Evolutionary conservation across 2,113 vertebrate genomes (phyloP).

Genomic region (Cyanoderma ruficeps): DNA sequence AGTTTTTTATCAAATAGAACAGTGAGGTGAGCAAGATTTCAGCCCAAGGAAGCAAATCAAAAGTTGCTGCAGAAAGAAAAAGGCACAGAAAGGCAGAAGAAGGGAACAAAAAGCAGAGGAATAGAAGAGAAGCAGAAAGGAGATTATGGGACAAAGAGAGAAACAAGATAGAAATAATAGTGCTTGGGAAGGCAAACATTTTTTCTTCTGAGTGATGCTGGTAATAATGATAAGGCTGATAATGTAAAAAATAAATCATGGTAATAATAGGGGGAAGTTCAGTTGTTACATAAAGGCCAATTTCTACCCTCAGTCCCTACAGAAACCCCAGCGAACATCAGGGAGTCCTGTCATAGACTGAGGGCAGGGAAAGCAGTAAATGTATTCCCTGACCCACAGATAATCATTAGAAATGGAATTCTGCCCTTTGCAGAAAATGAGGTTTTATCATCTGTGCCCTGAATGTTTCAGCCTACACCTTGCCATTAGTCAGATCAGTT

Average conservation of each 20-base stretch:
- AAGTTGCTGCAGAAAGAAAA: not conserved
- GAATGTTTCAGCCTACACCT: slow-evolving; percentile 34
- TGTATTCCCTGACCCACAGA: slow-evolving; percentile 49
- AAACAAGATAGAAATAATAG: not conserved
- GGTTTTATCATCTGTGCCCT: slow-evolving; percentile 51
- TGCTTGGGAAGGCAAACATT: slow-evolving; percentile 15
- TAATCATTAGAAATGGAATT: slow-evolving; percentile 63
- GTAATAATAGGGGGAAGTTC: slow-evolving; percentile 4
- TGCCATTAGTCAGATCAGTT: slow-evolving; percentile 49
- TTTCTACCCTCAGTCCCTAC: slow-evolving; percentile 4
- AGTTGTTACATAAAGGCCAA: not conserved
- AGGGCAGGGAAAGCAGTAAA: slow-evolving; percentile 13
- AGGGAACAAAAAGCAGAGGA: not conserved
- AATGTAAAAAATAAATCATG: slow-evolving; percentile 42
- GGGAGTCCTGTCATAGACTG: not conserved
- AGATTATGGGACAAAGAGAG: not conserved
- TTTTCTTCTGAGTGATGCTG: slow-evolving; percentile 24
- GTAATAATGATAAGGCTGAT: slow-evolving; percentile 1
- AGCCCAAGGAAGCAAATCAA: not conserved
- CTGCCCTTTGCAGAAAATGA: slow-evolving; percentile 53
- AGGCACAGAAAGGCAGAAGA: not conserved
- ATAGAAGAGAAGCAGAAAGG: not conserved
- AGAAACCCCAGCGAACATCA: not conserved
- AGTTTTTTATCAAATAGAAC: not conserved
- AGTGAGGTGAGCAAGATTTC: not conserved